Evolutionary conservation across 2,888 invertebrate genomes (phyloP), one percentile per base, ranked within the genome.

Genomic region (Vanessa cardui): DNA sequence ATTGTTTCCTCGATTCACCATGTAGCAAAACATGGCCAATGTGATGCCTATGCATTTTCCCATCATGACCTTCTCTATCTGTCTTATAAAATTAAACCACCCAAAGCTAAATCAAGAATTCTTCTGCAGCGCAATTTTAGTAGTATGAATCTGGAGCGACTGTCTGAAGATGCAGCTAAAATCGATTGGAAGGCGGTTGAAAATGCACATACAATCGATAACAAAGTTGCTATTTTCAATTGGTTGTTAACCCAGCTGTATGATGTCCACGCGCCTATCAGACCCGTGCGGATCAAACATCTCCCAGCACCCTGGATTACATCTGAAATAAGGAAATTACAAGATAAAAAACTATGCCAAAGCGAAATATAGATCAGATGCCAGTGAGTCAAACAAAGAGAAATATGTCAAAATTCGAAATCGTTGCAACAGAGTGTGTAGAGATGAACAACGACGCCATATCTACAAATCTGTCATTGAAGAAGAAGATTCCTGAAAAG

Each of bases 241-340:
- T 46, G 16, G 12, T 46, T 46, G 16, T 20, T 26, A 56, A 64
- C 6, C 60, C 47, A 67, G 8, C 50, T 73, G 2, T 72, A 68
- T 45, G 72, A 71, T 26, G 54, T 21, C n/a, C 70, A 72, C 49
- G 73, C 70, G 8, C 73, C 73, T 16, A n/a, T 70, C 7, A 66
- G 60, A 15, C 58, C 56, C 12, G 58, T 72, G 3, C 59, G 66
- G 45, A 50, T 62, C 1, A 46, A 46, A 16, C 46, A 46, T n/a
- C 46, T 46, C 46, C 15, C 46, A 46, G 46, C 46, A 46, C 46
- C 66, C 58, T n/a, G 64, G 68, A 64, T 66, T 33, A 39, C 72
- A 60, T 46, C 68, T 68, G 5, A 15, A 5, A 68, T 70, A 21
- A 69, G 31, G 18, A 9, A 20, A 2, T 12, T 69, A 2, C 65